Evolutionary conservation across 2,113 vertebrate species (phyloP).

Genomic region (Bubo scandiacus): DNA sequence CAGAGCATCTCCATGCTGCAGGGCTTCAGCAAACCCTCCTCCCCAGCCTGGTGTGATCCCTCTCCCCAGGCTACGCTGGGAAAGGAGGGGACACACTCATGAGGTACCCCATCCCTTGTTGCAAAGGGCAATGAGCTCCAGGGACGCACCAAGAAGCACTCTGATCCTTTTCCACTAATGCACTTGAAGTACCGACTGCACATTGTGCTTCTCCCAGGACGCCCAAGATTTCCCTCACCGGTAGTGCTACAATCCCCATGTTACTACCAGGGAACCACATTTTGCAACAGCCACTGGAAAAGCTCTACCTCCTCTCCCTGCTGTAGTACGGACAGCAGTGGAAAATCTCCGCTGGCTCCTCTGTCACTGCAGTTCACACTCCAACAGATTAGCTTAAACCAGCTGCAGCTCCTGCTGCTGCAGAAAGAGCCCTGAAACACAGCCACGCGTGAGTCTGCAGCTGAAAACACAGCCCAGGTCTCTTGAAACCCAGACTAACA

Average conservation of each 20-base stretch:
- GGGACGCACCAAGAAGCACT: not conserved
- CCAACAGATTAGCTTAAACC: not conserved
- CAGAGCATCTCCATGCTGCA: not conserved
- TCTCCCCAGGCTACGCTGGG: not conserved
- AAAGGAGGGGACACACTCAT: not conserved
- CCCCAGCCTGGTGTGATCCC: not conserved
- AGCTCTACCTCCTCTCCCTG: not conserved
- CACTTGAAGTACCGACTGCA: not conserved
- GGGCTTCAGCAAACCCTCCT: not conserved
- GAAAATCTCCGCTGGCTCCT: slow-evolving; percentile 2
- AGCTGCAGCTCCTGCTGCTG: slow-evolving; percentile 34
- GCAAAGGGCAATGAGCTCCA: not conserved
- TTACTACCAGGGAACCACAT: not conserved
- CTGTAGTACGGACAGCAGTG: not conserved
- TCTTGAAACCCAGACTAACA: not conserved
- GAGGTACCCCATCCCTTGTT: not conserved
- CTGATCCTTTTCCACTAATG: not conserved
- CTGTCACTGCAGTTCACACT: slow-evolving; percentile 22
- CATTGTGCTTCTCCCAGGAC: not conserved
- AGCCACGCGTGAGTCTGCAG: rapidly evolving
- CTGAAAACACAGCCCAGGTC: not conserved
- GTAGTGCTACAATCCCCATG: not conserved
- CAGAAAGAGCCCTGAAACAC: not conserved
- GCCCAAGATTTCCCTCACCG: not conserved
- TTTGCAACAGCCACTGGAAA: not conserved